A percentile compares a stretch with the other conserved stretches of the same genome.
Evolutionary conservation across 2,113 vertebrate genomes (phyloP).

Genomic region (Thermophis baileyi): DNA sequence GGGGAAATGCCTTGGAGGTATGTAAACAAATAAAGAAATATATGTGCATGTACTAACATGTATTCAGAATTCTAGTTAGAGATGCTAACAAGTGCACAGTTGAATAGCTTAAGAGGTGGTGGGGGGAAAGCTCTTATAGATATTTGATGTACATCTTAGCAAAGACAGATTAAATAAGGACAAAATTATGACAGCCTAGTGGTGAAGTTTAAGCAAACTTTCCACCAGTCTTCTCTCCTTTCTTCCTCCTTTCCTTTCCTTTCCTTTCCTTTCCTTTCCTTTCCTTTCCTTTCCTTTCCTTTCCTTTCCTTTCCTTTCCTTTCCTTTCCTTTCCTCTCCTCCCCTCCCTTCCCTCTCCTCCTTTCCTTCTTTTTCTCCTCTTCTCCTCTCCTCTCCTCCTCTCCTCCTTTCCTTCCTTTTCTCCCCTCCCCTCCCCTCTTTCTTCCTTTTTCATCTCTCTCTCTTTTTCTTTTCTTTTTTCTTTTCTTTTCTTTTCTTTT

Average conservation of each 20-base stretch:
- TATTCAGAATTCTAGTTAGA: constrained; percentile 34
- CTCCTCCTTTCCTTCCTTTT: too few species aligned
- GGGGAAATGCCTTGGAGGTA: constrained; percentile 37
- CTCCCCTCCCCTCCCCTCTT: too few species aligned
- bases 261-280: neutral
- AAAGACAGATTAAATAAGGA: neutral
- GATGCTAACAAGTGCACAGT: constrained; percentile 41
- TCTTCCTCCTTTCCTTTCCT: neutral
- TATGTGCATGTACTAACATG: neutral
- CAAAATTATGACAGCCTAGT: neutral
- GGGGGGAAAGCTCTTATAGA: neutral
- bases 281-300: accelerated
- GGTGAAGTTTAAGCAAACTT: neutral
- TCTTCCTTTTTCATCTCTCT: too few species aligned
- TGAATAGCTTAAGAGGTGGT: neutral
- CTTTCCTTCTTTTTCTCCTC: too few species aligned
- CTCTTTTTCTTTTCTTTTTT: too few species aligned
- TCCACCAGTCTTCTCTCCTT: neutral
- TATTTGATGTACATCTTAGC: constrained; percentile 23
- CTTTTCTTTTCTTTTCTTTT: too few species aligned
- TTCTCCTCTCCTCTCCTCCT: too few species aligned
- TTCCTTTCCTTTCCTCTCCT: too few species aligned
- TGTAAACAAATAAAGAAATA: constrained; percentile 42
- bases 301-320: too few species aligned
- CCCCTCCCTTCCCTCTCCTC: accelerated